Base-by-base conservation (phyloP, 2,888 invertebrate genomes). In the Colostygia pectinataria region DNA sequence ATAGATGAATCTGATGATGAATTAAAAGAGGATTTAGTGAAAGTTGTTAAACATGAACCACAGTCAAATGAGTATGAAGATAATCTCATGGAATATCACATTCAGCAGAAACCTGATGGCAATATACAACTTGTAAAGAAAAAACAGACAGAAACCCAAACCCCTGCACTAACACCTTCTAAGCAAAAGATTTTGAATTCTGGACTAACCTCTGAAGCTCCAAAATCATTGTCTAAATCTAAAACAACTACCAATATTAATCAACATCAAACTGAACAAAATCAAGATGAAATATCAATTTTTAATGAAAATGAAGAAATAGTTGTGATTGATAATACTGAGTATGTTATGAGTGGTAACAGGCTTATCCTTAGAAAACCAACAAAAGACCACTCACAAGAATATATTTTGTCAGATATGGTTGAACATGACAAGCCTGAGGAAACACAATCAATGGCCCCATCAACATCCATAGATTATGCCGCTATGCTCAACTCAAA, bases 1-100 rank as follows among this genome's bases (percentile, higher is more conserved):
- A 91, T 94, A 58, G 93, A 93, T 47, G 90, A 90, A 54, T 92
- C 93, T 25, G 88, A 89, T 66, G 89, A 89, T 15, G 89, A 89
- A 52, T 71, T 48, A 52, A 60, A 58, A 28, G 46, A 62, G n/a
- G 49, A 62, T 2, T 67, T 32, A 28, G 32, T 51, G 12, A 41
- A 31, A 25, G 34, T 41, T 31, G 44, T 82, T 7, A 80, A 83
- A 55, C 73, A 78, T 63, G 91, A 92, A 64, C 73, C 79, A 52
- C 51, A 60, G 38, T 42, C 55, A 33, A 66, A 60, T 71, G 74
- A 84, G 27, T 80, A 65, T 71, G 80, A 83, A 45, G 77, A 80
- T 24, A 52, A 70, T 23, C 77, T 80, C 55, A 53, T 76, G 6
- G 78, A 83, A 56, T 86, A 77, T 58, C 74, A 81, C 66, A 74